Conservation (phyloP, 2,113 vertebrate genomes). For the Conger conger region DNA sequence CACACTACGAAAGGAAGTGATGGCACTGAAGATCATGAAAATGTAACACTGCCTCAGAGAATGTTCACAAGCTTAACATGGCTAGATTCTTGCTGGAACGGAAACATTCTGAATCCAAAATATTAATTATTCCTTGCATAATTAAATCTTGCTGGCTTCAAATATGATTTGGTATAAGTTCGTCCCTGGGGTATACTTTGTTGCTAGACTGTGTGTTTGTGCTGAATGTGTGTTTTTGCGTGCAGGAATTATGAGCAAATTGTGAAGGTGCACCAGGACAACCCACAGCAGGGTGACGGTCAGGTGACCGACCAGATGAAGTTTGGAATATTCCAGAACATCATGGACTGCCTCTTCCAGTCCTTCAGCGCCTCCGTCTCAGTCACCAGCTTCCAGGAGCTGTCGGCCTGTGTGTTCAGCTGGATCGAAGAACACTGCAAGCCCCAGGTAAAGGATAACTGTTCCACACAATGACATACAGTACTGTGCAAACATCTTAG, state of each 20-base stretch:
- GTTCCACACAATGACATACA: no score
- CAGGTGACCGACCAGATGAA: constrained; percentile 94
- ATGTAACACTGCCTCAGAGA: constrained; percentile 71
- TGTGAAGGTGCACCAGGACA: constrained; percentile 93
- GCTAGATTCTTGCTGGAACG: not conserved
- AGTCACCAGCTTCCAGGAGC: constrained; percentile 88
- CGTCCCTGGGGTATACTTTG: not conserved
- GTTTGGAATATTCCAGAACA: constrained; percentile 93
- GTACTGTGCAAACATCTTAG: no score
- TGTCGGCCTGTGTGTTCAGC: constrained; percentile 94
- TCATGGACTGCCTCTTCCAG: constrained; percentile 97
- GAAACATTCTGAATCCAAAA: not conserved
- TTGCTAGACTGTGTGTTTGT: not conserved
- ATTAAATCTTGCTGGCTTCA: not conserved
- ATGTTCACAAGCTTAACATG: not conserved
- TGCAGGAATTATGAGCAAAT: constrained; percentile 97
- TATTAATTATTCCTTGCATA: not conserved
- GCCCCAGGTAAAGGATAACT: constrained; percentile 90
- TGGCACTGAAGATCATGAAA: constrained; percentile 98
- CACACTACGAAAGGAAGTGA: constrained; percentile 89
- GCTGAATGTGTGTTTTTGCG: not conserved
- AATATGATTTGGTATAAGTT: not conserved
- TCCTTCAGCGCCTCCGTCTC: constrained; percentile 90
- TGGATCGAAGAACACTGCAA: constrained; percentile 99
- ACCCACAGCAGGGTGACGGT: constrained; percentile 85